Conservation (phyloP, 2,797 vertebrate genomes). For the Mergus octosetaceus region DNA sequence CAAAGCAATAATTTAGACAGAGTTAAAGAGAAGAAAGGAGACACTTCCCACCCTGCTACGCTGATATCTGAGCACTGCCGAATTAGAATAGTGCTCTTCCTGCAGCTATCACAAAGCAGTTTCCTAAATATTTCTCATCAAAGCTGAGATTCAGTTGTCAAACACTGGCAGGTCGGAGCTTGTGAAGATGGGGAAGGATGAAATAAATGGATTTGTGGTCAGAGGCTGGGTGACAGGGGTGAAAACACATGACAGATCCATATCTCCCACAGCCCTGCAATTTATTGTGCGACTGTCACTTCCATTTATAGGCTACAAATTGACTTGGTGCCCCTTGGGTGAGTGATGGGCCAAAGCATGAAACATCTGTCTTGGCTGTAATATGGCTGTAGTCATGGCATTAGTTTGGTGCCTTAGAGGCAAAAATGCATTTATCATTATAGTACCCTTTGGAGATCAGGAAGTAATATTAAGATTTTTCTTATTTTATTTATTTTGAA, state of each 20-base stretch:
- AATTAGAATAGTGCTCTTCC: background rate
- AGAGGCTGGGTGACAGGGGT: background rate
- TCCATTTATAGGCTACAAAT: background rate
- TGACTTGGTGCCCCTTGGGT: slow-evolving; percentile 14
- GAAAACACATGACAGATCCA: background rate
- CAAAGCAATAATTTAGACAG: background rate
- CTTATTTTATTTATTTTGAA: background rate
- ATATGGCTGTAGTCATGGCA: background rate
- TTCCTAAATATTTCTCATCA: background rate
- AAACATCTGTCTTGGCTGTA: background rate
- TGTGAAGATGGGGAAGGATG: background rate
- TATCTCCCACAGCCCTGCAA: background rate
- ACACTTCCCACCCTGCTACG: background rate
- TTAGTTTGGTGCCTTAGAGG: background rate
- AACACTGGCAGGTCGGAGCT: background rate
- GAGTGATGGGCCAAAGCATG: background rate
- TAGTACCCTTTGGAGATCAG: background rate
- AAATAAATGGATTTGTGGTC: background rate
- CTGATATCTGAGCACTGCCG: background rate
- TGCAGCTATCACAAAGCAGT: background rate
- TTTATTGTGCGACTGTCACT: background rate
- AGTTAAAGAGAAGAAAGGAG: background rate
- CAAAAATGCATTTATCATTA: background rate
- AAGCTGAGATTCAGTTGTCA: background rate
- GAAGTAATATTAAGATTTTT: background rate